These are phyloP conservation scores for Neostethus bicornis DNA, from an alignment of 2,797 vertebrate species.

Conservation along the genomic window DNA sequence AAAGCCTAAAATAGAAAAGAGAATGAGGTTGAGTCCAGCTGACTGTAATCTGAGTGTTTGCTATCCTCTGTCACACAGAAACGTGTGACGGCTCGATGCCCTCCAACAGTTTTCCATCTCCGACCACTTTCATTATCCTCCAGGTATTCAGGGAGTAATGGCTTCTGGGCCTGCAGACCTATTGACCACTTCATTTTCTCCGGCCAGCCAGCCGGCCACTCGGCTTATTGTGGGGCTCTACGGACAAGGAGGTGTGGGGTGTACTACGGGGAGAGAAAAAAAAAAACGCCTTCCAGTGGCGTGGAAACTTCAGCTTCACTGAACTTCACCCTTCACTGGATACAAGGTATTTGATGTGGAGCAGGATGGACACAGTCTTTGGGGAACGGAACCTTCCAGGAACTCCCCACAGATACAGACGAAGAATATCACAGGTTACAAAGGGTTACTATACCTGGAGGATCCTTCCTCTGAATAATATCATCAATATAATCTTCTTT, in stretches of 20 bases:
- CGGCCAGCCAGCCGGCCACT: conserved; percentile 41
- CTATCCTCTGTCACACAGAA: conserved; percentile 76
- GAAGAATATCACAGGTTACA: background rate
- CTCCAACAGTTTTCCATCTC: conserved; percentile 69
- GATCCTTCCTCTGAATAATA: too few species aligned
- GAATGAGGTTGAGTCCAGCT: conserved; percentile 34
- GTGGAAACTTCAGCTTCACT: conserved; percentile 71
- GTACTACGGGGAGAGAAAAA: background rate
- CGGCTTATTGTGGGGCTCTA: conserved; percentile 57
- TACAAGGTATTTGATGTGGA: conserved; percentile 80
- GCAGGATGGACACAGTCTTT: conserved; percentile 81
- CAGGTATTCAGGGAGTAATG: conserved; percentile 76
- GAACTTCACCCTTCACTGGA: conserved; percentile 78
- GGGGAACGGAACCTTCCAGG: conserved; percentile 75
- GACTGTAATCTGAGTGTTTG: conserved; percentile 66
- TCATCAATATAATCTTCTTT: too few species aligned
- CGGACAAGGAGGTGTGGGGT: conserved; percentile 23
- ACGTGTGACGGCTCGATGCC: conserved; percentile 74
- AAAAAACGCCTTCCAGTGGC: background rate
- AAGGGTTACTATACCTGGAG: conserved; percentile 29
- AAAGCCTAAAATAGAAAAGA: conserved; percentile 5
- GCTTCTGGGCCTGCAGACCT: conserved; percentile 63
- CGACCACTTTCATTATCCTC: conserved; percentile 70
- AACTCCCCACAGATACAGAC: conserved; percentile 78
- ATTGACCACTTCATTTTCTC: conserved; percentile 67